Percentiles rank a stretch among this genome's conserved stretches.
phyloP scores from a whole-genome alignment of 2,113 vertebrate species.

The Physeter macrocephalus region DNA sequence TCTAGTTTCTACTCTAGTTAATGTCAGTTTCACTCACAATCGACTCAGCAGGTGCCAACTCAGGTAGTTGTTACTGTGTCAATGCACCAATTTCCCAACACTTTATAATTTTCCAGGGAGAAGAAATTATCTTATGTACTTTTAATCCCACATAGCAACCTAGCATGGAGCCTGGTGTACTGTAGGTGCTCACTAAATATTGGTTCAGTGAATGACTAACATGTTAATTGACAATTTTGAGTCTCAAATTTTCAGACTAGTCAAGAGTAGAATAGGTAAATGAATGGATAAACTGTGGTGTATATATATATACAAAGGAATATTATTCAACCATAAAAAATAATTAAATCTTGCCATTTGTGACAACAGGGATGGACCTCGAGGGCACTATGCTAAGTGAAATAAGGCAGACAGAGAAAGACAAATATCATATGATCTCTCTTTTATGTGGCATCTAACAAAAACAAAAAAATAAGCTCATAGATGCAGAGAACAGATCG shows the following conservation, averaged over 20 bases:
- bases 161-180: background rate
- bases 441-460: background rate
- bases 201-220: background rate
- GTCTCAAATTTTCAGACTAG: constrained; percentile 4
- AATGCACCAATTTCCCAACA: background rate
- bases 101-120: background rate
- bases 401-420: background rate
- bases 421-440: background rate
- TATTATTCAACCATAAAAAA: background rate
- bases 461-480: background rate
- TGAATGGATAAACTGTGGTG: background rate
- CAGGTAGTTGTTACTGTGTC: background rate
- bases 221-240: background rate
- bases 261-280: background rate
- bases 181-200: background rate
- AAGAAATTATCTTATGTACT: background rate
- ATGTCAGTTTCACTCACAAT: background rate
- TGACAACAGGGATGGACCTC: background rate
- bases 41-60: background rate
- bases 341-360: background rate
- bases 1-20: background rate
- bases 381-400: background rate
- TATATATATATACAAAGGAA: accelerated
- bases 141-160: background rate
- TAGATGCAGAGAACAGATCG: background rate